Evolutionary conservation across 2,888 invertebrate genomes (phyloP).

Genomic region (Phaonia tiefii): DNA sequence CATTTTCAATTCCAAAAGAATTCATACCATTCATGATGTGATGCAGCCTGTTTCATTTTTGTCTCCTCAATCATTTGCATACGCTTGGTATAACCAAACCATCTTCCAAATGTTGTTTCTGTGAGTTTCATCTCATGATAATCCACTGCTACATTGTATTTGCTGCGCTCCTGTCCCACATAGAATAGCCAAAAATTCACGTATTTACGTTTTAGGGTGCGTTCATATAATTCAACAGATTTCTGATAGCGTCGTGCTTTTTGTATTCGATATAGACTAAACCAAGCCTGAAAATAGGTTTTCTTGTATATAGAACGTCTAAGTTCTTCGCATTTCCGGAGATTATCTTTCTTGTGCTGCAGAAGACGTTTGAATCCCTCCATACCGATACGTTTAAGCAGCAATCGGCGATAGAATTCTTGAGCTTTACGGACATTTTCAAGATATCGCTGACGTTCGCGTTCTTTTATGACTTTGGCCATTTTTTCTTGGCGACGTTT

Average conservation of each 20-base stretch:
- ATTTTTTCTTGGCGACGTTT: slow-evolving; percentile 84
- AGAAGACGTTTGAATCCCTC: slow-evolving; percentile 78
- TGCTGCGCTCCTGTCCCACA: slow-evolving; percentile 78
- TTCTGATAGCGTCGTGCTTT: slow-evolving; percentile 82
- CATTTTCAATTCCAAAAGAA: background rate
- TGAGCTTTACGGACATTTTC: slow-evolving; percentile 80
- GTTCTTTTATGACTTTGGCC: slow-evolving; percentile 84
- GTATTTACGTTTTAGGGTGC: slow-evolving; percentile 80
- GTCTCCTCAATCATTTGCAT: slow-evolving; percentile 81
- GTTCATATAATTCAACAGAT: slow-evolving; percentile 83
- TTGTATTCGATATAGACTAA: slow-evolving; percentile 81
- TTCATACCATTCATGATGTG: slow-evolving; percentile 79
- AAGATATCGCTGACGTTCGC: slow-evolving; percentile 80
- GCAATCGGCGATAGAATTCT: slow-evolving; percentile 78
- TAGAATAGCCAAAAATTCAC: slow-evolving; percentile 81
- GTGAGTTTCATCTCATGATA: slow-evolving; percentile 85
- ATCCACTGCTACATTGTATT: slow-evolving; percentile 87
- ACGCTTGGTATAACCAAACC: slow-evolving; percentile 81
- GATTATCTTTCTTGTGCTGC: slow-evolving; percentile 77
- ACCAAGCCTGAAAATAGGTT: slow-evolving; percentile 82
- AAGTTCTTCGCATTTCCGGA: slow-evolving; percentile 81
- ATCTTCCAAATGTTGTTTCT: slow-evolving; percentile 82
- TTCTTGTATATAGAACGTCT: slow-evolving; percentile 81
- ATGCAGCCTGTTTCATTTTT: slow-evolving; percentile 80
- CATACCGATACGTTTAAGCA: slow-evolving; percentile 77